Evolutionary conservation across 2,888 invertebrate genomes (phyloP).

Genomic region (Hypercompe scribonia): DNA sequence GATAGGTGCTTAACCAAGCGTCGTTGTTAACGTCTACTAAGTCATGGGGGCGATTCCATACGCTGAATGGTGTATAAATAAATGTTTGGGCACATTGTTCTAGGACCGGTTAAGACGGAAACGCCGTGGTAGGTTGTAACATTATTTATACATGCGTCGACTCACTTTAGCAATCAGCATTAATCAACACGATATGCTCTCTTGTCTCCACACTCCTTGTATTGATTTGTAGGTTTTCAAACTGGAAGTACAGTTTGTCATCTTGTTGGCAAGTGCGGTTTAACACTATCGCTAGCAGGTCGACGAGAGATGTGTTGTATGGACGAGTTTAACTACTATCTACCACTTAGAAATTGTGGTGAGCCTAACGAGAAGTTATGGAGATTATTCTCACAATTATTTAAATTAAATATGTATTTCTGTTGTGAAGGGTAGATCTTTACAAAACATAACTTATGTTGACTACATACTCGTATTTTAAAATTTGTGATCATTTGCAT

Average conservation of each 20-base stretch:
- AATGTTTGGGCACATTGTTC: slow-evolving; percentile 83
- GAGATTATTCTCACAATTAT: neutral
- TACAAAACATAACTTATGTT: neutral
- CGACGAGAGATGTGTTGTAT: slow-evolving; percentile 31
- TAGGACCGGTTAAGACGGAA: slow-evolving; percentile 83
- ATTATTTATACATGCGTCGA: slow-evolving; percentile 85
- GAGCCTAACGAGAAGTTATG: slow-evolving; percentile 28
- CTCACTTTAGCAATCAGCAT: slow-evolving; percentile 86
- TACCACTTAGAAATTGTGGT: slow-evolving; percentile 31
- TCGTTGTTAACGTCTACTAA: slow-evolving; percentile 56
- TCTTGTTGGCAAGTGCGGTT: slow-evolving; percentile 37
- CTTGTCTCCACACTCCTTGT: slow-evolving; percentile 72
- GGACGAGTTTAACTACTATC: slow-evolving; percentile 38
- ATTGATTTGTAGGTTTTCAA: slow-evolving; percentile 81
- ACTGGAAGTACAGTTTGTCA: slow-evolving; percentile 44
- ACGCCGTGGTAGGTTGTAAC: slow-evolving; percentile 77
- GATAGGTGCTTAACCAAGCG: slow-evolving; percentile 36
- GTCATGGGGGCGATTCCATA: slow-evolving; percentile 63
- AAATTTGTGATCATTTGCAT: neutral
- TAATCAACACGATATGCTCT: slow-evolving; percentile 82
- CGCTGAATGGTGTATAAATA: slow-evolving; percentile 73
- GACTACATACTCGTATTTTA: neutral
- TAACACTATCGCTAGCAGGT: slow-evolving; percentile 25
- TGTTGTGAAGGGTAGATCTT: neutral
- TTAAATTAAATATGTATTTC: neutral